Evolutionary conservation across 2,888 invertebrate genomes (phyloP).

Genomic region (Nemoura dubitans): DNA sequence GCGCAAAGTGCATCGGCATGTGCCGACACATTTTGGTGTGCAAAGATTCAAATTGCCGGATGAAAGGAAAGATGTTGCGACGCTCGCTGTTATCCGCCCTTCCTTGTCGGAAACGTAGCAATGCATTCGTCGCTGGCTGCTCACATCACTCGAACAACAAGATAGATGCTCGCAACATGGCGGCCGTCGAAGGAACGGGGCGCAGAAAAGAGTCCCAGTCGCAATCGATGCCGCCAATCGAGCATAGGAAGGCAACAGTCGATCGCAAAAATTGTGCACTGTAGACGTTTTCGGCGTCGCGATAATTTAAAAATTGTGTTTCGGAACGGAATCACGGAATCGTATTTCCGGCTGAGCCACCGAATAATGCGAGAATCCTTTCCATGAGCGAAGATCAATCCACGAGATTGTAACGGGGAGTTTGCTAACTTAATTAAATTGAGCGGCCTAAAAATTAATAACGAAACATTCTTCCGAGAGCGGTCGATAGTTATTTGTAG

Average conservation of each 20-base stretch:
- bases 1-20: background rate
- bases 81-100: background rate
- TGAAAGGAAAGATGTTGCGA: background rate
- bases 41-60: background rate
- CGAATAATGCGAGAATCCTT: background rate
- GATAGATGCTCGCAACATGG: background rate
- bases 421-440: slow-evolving; percentile 3
- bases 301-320: slow-evolving; percentile 41
- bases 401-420: background rate
- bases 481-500: background rate
- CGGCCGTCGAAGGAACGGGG: background rate
- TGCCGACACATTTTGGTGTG: background rate
- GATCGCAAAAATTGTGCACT: slow-evolving; percentile 27
- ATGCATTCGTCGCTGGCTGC: background rate
- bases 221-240: background rate
- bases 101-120: background rate
- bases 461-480: background rate
- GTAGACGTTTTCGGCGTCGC: slow-evolving; percentile 32
- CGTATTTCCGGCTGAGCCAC: slow-evolving; percentile 31
- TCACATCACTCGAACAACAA: background rate
- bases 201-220: background rate
- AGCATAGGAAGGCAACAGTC: slow-evolving; percentile 17
- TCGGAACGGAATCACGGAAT: slow-evolving; percentile 29
- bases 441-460: background rate
- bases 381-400: background rate